Evolutionary conservation across 2,888 invertebrate genomes (phyloP), one percentile per base, ranked within the genome.

Genomic region (Flexamia atlantica): DNA sequence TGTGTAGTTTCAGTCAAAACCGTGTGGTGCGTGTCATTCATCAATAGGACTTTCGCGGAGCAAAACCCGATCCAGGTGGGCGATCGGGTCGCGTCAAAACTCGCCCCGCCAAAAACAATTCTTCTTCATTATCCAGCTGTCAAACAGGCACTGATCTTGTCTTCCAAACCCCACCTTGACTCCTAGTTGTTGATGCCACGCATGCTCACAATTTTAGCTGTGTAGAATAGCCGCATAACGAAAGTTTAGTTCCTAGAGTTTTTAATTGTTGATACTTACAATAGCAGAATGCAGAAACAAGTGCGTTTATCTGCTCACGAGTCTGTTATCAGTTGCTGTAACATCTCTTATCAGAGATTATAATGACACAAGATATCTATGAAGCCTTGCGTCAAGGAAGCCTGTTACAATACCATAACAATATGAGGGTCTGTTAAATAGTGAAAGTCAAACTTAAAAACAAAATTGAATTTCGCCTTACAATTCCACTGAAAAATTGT

Each of bases 101-200:
- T 10, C 17, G 28, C 10, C 23, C 14, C 57, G 17, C 12, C 1
- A 28, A 64, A 64, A 64, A 17, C 64, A 9, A 7, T 20, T 30
- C 64, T 28, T 64, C 64, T 64, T 64, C 64, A 64, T 64, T 30
- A 23, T 23, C 53, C 23, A 57, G 64, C 64, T 64, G 64, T 30
- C 64, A 64, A 30, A 64, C 25, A 14, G 64, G 2, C 64, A 17
- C 28, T 64, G 28, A 28, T 28, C 28, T 25, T 14, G 7, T 25
- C 53, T 46, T 2, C 12, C 46, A 46, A 2, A 46, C 46, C 46
- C 17, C 17, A 14, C 46, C 46, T 46, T 9, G 46, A 2, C 17
- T 17, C n/a, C n/a, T n/a, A n/a, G n/a, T n/a, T n/a, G n/a, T n/a
- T n/a, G n/a, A n/a, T n/a, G n/a, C n/a, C n/a, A n/a, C n/a, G n/a